Evolutionary conservation across 2,888 invertebrate genomes (phyloP).

Genomic region (Heliconius charithonia): DNA sequence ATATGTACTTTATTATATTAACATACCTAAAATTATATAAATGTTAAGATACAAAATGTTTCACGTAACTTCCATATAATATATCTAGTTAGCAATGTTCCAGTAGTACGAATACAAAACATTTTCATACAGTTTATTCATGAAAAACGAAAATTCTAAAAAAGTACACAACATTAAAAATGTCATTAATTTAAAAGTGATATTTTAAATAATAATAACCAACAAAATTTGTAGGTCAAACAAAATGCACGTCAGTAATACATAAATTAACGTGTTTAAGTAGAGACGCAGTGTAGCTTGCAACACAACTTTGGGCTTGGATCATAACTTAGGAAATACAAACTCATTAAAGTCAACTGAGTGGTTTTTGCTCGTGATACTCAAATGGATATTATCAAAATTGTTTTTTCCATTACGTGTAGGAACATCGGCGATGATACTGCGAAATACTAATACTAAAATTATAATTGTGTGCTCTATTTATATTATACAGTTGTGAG

Average conservation of each 20-base stretch:
- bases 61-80: too few species aligned
- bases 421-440: background rate
- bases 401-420: background rate
- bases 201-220: background rate
- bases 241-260: constrained; percentile 24
- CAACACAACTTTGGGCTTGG: constrained; percentile 22
- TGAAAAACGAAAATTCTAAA: too few species aligned
- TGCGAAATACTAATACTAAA: background rate
- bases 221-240: constrained; percentile 11
- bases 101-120: too few species aligned
- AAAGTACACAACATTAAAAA: background rate
- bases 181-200: background rate
- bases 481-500: background rate
- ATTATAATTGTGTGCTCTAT: background rate
- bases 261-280: constrained; percentile 24
- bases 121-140: too few species aligned
- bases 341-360: constrained; percentile 29
- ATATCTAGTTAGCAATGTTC: too few species aligned
- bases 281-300: constrained; percentile 14
- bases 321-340: constrained; percentile 28
- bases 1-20: background rate
- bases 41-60: background rate
- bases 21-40: background rate
- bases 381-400: constrained; percentile 16
- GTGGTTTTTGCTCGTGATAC: constrained; percentile 27